Evolutionary conservation across 2,797 vertebrate genomes (phyloP).

Genomic region (Coregonus ussuriensis): DNA sequence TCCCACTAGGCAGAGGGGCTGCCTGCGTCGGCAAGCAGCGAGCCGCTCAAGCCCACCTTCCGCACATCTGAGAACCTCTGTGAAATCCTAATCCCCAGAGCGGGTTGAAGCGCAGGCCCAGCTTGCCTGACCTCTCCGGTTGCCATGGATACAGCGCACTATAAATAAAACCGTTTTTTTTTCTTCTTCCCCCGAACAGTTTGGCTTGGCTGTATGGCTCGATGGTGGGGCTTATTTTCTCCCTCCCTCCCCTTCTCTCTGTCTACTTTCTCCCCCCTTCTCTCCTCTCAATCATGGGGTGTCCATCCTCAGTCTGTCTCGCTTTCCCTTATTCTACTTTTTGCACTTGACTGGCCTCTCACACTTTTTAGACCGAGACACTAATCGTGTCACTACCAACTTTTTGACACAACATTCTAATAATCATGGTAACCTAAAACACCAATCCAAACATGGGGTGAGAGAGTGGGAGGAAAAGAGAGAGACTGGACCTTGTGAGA

Average conservation of each 20-base stretch:
- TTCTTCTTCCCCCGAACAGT: constrained; percentile 76
- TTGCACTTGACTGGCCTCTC: constrained; percentile 9
- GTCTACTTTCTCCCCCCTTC: constrained; percentile 34
- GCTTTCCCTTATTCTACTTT: constrained; percentile 33
- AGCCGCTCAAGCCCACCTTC: constrained; percentile 78
- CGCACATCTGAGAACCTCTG: constrained; percentile 84
- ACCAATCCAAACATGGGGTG: neutral
- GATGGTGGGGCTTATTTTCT: constrained; percentile 79
- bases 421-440: neutral
- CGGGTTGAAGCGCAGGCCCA: constrained; percentile 96
- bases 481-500: constrained; percentile 35
- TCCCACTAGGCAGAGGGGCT: constrained; percentile 66
- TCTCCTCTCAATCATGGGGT: constrained; percentile 12
- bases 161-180: constrained; percentile 97
- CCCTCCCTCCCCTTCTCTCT: constrained; percentile 51
- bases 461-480: neutral
- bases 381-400: neutral
- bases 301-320: constrained; percentile 18
- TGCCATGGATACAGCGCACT: constrained; percentile 99
- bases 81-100: constrained; percentile 97
- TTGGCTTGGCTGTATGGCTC: constrained; percentile 82
- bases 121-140: constrained; percentile 99
- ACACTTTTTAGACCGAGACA: neutral
- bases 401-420: neutral
- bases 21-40: constrained; percentile 63